These are phyloP conservation scores for Acanthosoma haemorrhoidale DNA, from an alignment of 2,888 invertebrate species.

Conservation along the genomic window DNA sequence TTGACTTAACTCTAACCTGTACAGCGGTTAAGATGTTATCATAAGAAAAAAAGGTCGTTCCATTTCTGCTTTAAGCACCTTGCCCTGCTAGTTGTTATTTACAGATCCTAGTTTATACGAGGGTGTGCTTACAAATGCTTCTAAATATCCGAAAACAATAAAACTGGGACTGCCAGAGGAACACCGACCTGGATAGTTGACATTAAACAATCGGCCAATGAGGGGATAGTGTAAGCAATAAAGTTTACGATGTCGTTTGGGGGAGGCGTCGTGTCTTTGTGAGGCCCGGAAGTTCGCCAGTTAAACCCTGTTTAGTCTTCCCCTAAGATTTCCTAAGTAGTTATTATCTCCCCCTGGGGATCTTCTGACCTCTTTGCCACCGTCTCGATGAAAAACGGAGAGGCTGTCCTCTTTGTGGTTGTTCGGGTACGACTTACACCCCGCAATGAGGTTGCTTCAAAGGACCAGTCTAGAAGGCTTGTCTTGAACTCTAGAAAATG, in stretches of 20 bases:
- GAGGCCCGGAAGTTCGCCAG: too few relatives aligned
- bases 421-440: too few relatives aligned
- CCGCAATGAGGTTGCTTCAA: background rate
- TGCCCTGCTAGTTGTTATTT: too few relatives aligned
- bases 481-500: too few relatives aligned
- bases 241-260: slow-evolving; percentile 4
- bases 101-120: too few relatives aligned
- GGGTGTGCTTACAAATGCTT: too few relatives aligned
- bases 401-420: background rate
- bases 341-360: background rate
- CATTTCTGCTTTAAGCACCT: too few relatives aligned
- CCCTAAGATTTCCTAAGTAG: background rate
- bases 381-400: background rate
- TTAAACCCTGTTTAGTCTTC: background rate
- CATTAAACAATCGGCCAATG: background rate
- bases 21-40: too few relatives aligned
- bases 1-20: too few relatives aligned
- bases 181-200: background rate
- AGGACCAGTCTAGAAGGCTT: too few relatives aligned
- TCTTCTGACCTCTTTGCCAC: background rate
- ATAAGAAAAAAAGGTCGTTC: too few relatives aligned
- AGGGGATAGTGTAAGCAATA: background rate
- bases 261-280: too few relatives aligned
- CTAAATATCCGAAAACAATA: slow-evolving; percentile 5
- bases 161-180: background rate